Conservation (phyloP, 2,888 invertebrate genomes). For the Conops quadrifasciatus region DNA sequence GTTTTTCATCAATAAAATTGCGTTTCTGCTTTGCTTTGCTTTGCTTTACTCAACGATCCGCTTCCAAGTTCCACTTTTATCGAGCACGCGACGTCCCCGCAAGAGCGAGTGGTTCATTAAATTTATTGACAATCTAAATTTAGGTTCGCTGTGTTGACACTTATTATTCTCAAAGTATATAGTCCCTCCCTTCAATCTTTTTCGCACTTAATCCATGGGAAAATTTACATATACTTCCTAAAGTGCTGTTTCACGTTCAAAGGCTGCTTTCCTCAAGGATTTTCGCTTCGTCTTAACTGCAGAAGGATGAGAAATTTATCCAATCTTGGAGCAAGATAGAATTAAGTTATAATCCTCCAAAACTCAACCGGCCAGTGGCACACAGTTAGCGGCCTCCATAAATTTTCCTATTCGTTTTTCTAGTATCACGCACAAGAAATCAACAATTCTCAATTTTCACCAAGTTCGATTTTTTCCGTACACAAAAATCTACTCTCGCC, state of each 20-base stretch:
- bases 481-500: constrained; percentile 12
- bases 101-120: not conserved
- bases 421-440: not conserved
- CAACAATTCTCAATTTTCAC: not conserved
- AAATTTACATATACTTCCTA: too few species aligned
- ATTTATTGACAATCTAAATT: not conserved
- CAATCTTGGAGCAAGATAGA: too few species aligned
- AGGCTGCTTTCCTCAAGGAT: not conserved
- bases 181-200: too few species aligned
- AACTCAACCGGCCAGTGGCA: not conserved
- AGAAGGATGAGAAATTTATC: too few species aligned
- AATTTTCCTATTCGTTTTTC: not conserved
- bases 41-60: not conserved
- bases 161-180: too few species aligned
- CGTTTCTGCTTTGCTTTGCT: too few species aligned
- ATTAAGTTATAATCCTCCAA: too few species aligned
- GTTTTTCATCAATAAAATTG: not conserved
- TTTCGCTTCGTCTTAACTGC: too few species aligned
- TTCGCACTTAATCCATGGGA: too few species aligned
- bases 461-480: constrained; percentile 19
- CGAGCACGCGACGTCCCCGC: not conserved
- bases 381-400: not conserved
- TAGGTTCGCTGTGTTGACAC: constrained; percentile 2
- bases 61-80: not conserved
- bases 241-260: not conserved